These are phyloP conservation scores for Spermophilus dauricus DNA, from an alignment of 2,113 vertebrate genomes.

Conservation along the genomic window DNA sequence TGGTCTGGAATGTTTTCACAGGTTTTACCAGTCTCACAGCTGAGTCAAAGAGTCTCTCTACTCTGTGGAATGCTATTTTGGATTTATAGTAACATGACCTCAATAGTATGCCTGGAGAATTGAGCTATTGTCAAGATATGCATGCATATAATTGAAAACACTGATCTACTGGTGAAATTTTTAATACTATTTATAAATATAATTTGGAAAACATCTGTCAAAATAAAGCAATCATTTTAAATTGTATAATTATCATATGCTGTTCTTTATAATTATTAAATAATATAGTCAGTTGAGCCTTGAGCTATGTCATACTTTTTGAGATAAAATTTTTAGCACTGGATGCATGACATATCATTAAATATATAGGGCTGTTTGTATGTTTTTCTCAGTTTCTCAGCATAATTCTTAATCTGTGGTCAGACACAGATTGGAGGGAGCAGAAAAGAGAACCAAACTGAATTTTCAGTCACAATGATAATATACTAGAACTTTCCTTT, in stretches of 20 bases:
- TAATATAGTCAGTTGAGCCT: neutral
- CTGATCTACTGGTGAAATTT: neutral
- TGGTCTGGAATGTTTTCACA: neutral
- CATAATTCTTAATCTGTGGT: neutral
- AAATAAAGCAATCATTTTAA: neutral
- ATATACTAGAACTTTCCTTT: neutral
- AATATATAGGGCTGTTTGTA: neutral
- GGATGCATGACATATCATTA: neutral
- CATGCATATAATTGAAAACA: neutral
- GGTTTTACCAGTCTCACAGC: neutral
- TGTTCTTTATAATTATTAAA: neutral
- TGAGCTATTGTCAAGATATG: neutral
- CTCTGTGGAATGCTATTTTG: neutral
- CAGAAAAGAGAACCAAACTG: slow-evolving; percentile 13
- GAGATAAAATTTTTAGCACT: neutral
- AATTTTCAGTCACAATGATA: neutral
- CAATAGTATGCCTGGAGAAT: neutral
- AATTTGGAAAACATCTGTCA: neutral
- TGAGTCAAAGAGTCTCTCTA: neutral
- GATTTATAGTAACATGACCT: neutral
- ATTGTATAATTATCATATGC: neutral
- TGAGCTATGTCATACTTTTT: neutral
- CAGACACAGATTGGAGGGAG: neutral
- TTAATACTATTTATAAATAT: neutral
- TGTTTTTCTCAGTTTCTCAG: neutral